These are phyloP conservation scores for Cotesia glomerata DNA, from an alignment of 1,140 invertebrate genomes.

Conservation along the genomic window DNA sequence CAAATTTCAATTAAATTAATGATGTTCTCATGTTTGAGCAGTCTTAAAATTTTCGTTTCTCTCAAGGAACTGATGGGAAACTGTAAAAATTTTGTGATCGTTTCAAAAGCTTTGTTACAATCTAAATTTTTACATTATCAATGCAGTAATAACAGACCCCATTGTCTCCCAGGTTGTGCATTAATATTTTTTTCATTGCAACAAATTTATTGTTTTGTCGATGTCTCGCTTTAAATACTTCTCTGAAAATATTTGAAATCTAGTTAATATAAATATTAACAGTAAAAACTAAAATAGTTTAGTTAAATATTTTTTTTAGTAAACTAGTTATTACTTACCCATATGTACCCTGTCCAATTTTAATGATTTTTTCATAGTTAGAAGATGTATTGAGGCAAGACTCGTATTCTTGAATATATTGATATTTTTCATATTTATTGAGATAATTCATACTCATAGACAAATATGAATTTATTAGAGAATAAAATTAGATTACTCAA, in stretches of 20 bases:
- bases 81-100: conserved; percentile 63
- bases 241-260: conserved; percentile 68
- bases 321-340: conserved; percentile 67
- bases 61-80: conserved; percentile 97
- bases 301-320: not conserved
- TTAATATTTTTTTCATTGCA: conserved; percentile 97
- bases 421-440: too few relatives aligned
- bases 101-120: conserved; percentile 6
- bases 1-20: conserved; percentile 98
- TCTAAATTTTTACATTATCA: not conserved
- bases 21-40: conserved; percentile 96
- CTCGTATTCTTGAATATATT: too few relatives aligned
- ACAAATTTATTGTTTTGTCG: conserved; percentile 88
- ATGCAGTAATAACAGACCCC: conserved; percentile 72
- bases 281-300: conserved; percentile 12
- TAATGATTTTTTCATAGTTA: conserved; percentile 95
- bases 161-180: conserved; percentile 98
- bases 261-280: too few relatives aligned
- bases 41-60: conserved; percentile 95
- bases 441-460: too few relatives aligned
- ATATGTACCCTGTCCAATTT: conserved; percentile 98
- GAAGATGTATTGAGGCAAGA: conserved; percentile 60
- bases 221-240: conserved; percentile 96
- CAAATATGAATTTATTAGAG: too few relatives aligned
- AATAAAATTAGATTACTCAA: too few relatives aligned